Percentiles rank a stretch among this genome's conserved stretches.
Conservation (phyloP, 2,888 invertebrate species). For the Piscicola geometra region DNA sequence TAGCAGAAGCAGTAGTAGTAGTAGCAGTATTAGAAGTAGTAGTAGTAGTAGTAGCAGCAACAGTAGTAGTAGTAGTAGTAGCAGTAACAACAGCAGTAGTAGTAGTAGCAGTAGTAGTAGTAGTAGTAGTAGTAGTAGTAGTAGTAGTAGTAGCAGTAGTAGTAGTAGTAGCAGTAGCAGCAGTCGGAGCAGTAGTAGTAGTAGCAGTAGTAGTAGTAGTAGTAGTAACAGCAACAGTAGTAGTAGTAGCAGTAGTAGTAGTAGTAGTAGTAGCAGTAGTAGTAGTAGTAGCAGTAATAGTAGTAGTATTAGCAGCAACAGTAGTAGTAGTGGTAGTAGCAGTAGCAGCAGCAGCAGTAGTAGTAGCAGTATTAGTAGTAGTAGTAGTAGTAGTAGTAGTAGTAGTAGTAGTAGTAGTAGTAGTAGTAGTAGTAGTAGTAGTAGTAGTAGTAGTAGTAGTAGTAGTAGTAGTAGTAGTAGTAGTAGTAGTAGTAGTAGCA, state of each 20-base stretch:
- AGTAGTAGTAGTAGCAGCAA: too few species aligned
- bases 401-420: slow-evolving; percentile 9
- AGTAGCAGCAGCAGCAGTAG: slow-evolving; percentile 9
- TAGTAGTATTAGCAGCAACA: too few species aligned
- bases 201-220: too few species aligned
- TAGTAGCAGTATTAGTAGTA: too few species aligned
- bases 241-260: slow-evolving; percentile 9
- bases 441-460: slow-evolving; percentile 9
- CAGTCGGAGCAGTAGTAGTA: too few species aligned
- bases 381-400: slow-evolving; percentile 9
- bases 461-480: slow-evolving; percentile 9
- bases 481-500: slow-evolving; percentile 6
- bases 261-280: slow-evolving; percentile 9
- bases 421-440: slow-evolving; percentile 9
- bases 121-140: not conserved
- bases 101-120: not conserved
- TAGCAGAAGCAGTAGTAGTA: too few species aligned
- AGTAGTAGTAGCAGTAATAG: too few species aligned
- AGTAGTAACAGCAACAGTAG: not conserved
- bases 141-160: not conserved
- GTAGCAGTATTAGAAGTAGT: too few species aligned
- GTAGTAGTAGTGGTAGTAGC: slow-evolving; percentile 9
- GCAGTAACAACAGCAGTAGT: not conserved
- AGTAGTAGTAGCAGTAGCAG: not conserved
- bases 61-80: not conserved